Conservation (phyloP, 2,797 vertebrate species). For the Podarcis siculus region DNA sequence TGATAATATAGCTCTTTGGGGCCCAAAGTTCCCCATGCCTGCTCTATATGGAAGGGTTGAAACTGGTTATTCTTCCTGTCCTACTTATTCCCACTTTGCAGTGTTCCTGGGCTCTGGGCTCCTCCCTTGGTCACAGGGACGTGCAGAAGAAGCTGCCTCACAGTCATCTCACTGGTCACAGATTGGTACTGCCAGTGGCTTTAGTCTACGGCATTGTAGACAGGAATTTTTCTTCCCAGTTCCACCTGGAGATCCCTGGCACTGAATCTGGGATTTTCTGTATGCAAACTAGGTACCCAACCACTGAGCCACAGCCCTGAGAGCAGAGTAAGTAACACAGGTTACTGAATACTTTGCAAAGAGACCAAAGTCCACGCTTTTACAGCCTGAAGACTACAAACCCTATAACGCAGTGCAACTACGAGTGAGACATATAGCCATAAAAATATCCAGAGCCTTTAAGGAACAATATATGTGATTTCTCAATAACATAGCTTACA, state of each 20-base stretch:
- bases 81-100: not conserved
- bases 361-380: not conserved
- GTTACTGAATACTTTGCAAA: not conserved
- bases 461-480: not conserved
- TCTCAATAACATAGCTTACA: not conserved
- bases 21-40: too few relatives aligned
- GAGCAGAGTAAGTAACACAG: not conserved
- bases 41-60: too few relatives aligned
- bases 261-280: too few relatives aligned
- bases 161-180: too few relatives aligned
- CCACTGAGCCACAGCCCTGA: too few relatives aligned
- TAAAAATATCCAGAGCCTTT: not conserved
- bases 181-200: too few relatives aligned
- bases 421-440: not conserved
- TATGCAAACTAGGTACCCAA: too few relatives aligned
- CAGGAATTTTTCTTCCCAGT: too few relatives aligned
- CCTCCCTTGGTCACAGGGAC: too few relatives aligned
- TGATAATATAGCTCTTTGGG: too few relatives aligned
- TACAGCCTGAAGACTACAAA: not conserved
- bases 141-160: not conserved
- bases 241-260: too few relatives aligned
- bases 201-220: too few relatives aligned
- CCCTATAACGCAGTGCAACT: not conserved
- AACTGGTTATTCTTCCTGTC: not conserved
- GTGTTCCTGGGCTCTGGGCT: not conserved